Base-by-base conservation (phyloP, 2,797 vertebrate genomes). In the Hirundo rustica region DNA sequence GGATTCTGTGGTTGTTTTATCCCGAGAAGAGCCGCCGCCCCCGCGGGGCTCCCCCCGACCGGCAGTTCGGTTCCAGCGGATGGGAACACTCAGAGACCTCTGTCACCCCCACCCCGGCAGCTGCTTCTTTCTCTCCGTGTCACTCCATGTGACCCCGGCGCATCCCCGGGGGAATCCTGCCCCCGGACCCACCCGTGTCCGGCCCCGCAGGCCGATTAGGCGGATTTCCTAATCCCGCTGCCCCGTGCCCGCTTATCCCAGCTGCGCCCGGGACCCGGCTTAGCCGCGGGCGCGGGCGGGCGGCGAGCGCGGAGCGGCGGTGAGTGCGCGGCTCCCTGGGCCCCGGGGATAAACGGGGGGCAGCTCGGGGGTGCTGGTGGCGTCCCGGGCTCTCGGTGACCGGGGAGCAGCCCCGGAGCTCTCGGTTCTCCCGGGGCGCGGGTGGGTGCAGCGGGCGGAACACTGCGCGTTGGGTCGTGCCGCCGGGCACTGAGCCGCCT, bases 161-260 rank as follows among this genome's bases (percentile, higher is more conserved):
- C 79, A 77, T 51, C 45, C 55, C 29, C 8, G 4, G 16, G 72
- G 53, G 51, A 54, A 48, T 82, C 68, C 14, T 27, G 26, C 13
- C 48, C 51, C 34, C 44, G 44, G 36, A 21, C 57, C 13, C 34
- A 1, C 53, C 38, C 57, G 58, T 53, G 68, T 72, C 74, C 27
- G 40, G 71, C 53, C 80, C 51, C 65, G 8, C 81, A 76, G 93
- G 78, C 57, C 18, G 92, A 89, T 95, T 76, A 94, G 71, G 45
- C 25, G 84, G 80, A 89, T 95, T 95, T 92, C 83, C 54, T 91
- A 90, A 93, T 95, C 91, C 93, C 44, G 14, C 71, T 36, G 54
- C 47, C 48, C 18, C 44, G 62, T 71, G 57, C 74, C 67, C 32
- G 83, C 0, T 96, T 64, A 89, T 93, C 92, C 80, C 61, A 26